Evolutionary conservation across 2,797 vertebrate genomes (phyloP), one percentile per base, ranked within the genome.

Genomic region (Liparis tanakae): DNA sequence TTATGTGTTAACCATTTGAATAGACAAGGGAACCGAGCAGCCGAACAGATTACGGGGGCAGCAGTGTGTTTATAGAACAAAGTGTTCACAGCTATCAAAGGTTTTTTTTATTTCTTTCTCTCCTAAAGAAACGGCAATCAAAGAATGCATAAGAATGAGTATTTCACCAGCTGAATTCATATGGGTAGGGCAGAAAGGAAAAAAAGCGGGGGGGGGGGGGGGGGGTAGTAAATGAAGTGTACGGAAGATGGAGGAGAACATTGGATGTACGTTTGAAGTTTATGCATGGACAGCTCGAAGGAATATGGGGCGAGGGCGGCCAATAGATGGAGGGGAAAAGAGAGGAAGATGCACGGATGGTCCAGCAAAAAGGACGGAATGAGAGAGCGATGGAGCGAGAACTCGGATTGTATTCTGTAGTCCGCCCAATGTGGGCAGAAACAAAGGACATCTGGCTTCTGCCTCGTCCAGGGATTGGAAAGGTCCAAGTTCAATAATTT

Each of bases 251-350:
- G 17, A 57, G 61, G 58, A 78, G 70, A 36, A 62, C 57, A 30
- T 60, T 78, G 67, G 70, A 79, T 46, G 41, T 50, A 53, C 72
- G 55, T 37, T 17, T 58, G 58, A 66, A 67, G 62, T 46, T 74
- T 74, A 80, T 69, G 10, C 53, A 76, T 74, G 71, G 30, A 50
- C 39, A 59, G 60, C 3, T 2, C 34, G 1, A 18, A 41, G 34
- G 1, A 66, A 73, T 44, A 34, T 50, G 54, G 41, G 25, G 25
- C 25, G 25, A 30, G 25, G 25, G 25, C 25, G 25, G 25, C 25
- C 25, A 51, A 62, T 48, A 59, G 34, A 56, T 41, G 41, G 54
- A 58, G 34, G 59, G 22, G 5, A 30, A 12, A 14, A 3, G 18
- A 51, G 15, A 18, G 36, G 36, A 5, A 1, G 62, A 46, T 39